phyloP scores from a whole-genome alignment of 1,140 invertebrate genomes.

The Macrobrachium rosenbergii region DNA sequence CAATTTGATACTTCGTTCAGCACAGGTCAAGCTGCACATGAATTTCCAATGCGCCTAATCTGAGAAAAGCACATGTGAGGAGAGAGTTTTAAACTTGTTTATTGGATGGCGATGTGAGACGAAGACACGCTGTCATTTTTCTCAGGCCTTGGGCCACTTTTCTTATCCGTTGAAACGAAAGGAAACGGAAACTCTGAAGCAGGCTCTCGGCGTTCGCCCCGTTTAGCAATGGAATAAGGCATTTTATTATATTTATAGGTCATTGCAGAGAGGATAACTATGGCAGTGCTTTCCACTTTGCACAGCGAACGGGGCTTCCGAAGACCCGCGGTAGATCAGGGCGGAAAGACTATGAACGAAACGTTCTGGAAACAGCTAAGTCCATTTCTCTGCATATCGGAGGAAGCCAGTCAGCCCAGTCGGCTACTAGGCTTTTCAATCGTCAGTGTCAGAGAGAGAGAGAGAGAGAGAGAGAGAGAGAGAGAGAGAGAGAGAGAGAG shows the following conservation, averaged over 20 bases:
- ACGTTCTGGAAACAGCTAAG: slow-evolving; percentile 3
- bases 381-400: slow-evolving; percentile 6
- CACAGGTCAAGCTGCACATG: slow-evolving; percentile 64
- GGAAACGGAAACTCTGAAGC: not conserved
- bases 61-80: slow-evolving; percentile 61
- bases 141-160: slow-evolving; percentile 41
- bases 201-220: no score
- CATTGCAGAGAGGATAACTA: no score
- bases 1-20: slow-evolving; percentile 47
- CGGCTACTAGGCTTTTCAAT: not conserved
- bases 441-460: slow-evolving; percentile 1
- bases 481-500: not conserved
- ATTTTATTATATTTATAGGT: no score
- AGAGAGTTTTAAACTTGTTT: slow-evolving; percentile 64
- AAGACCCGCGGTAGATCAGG: no score
- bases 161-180: not conserved
- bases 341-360: not conserved
- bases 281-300: not conserved
- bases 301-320: not conserved
- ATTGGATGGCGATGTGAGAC: slow-evolving; percentile 58
- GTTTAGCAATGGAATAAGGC: no score
- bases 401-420: not conserved
- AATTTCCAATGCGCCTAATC: slow-evolving; percentile 64
- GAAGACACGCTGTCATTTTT: slow-evolving; percentile 46
- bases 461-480: not conserved